Evolutionary conservation across 1,140 invertebrate species (phyloP), one percentile per base, ranked within the genome.

Genomic region (Cephus cinctus): DNA sequence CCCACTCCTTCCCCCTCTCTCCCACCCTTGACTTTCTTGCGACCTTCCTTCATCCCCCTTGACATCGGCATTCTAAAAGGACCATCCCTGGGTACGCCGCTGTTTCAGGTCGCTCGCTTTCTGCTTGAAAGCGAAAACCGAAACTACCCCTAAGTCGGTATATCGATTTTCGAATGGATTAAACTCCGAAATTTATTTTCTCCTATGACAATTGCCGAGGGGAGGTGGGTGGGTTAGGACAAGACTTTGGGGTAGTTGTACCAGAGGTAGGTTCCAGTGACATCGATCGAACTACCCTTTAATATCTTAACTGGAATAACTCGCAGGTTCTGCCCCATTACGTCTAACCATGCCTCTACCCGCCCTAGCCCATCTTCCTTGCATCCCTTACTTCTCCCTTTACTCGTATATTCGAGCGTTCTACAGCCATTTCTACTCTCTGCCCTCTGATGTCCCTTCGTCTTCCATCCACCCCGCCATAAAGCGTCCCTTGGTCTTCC

Each of bases 231-330:
- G 6, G 25, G 25, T 27, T 8, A 27, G 25, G 25, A 27, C n/a
- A 27, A 27, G 25, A 6, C 25, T 27, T 8, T 27, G 25, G 25
- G 25, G 25, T 6, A n/a, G 6, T n/a, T n/a, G 6, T 27, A 27
- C 25, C 6, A 27, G 25, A 6, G 25, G 25, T 27, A n/a, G 25
- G 6, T n/a, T n/a, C n/a, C n/a, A n/a, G 25, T 8, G 6, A 44
- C 57, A 67, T 61, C 56, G 57, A 63, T 57, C 56, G 47, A 18
- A 36, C n/a, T 41, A 50, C 55, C 57, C 48, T 57, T 67, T 59
- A 65, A 71, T 68, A 65, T 61, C 60, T 65, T 63, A 65, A 68
- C 58, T 54, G 57, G 61, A 69, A 69, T 71, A 69, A 71, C 59
- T 70, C 59, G 54, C 44, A 56, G 54, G 65, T 67, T 68, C 60